Conservation (phyloP, 2,113 vertebrate species). For the Anarrhichthys ocellatus region DNA sequence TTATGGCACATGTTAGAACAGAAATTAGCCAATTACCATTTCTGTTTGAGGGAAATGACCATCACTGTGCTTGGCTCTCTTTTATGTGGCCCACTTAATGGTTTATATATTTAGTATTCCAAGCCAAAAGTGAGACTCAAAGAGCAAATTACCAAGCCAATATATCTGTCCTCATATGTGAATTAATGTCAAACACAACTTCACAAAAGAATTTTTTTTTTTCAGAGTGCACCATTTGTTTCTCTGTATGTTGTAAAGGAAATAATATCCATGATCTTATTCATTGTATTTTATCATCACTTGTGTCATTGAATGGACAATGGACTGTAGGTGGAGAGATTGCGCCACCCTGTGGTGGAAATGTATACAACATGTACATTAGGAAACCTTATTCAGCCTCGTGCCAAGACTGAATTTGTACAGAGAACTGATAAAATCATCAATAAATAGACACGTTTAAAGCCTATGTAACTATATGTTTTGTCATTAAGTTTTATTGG, state of each 20-base stretch:
- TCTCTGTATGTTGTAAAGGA: not conserved
- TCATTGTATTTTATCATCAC: not conserved
- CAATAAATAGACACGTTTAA: not conserved
- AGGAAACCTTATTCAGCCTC: not conserved
- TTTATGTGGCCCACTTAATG: slow-evolving; percentile 72
- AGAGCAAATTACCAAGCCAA: slow-evolving; percentile 40
- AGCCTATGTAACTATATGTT: not conserved
- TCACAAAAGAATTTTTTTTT: not conserved
- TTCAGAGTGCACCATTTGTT: not conserved
- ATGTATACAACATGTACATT: too few species aligned
- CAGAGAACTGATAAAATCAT: not conserved
- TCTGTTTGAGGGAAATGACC: slow-evolving; percentile 74
- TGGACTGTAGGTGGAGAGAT: slow-evolving; percentile 8
- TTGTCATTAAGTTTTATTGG: too few species aligned
- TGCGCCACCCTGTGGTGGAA: slow-evolving; percentile 52
- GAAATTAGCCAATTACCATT: slow-evolving; percentile 81
- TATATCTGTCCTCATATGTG: slow-evolving; percentile 44
- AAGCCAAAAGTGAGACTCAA: slow-evolving; percentile 34
- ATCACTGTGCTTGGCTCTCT: slow-evolving; percentile 54
- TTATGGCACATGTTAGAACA: slow-evolving; percentile 75
- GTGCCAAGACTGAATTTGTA: not conserved
- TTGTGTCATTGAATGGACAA: not conserved
- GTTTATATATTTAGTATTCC: slow-evolving; percentile 73
- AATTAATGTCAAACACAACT: slow-evolving; percentile 14
- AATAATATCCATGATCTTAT: not conserved